Conservation (phyloP, 2,888 invertebrate species). For the Phalangium opilio region DNA sequence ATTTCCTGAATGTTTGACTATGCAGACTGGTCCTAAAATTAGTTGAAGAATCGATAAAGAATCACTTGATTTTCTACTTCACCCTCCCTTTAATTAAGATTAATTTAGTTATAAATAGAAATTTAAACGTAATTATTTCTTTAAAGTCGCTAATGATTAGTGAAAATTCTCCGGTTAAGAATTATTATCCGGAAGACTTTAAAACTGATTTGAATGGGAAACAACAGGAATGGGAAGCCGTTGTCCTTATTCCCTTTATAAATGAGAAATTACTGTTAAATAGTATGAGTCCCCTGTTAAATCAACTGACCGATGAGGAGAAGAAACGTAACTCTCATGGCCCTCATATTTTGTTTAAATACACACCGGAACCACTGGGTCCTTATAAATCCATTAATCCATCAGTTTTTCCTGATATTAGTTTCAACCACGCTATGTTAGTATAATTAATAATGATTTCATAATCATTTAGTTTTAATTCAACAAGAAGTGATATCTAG, state of each 20-base stretch:
- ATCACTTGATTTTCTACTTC: no score
- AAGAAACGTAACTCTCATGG: conserved; percentile 62
- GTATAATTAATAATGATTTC: not conserved
- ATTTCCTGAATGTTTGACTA: no score
- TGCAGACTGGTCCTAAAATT: no score
- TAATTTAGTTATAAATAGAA: not conserved
- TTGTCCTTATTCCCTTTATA: conserved; percentile 83
- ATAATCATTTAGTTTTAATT: no score
- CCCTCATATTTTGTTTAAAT: conserved; percentile 58
- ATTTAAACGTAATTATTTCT: not conserved
- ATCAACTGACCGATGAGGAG: conserved; percentile 51
- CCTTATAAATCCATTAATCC: conserved; percentile 26
- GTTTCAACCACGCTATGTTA: conserved; percentile 24
- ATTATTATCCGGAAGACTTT: conserved; percentile 82
- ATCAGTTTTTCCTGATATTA: conserved; percentile 28
- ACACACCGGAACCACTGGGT: conserved; percentile 39
- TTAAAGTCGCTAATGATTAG: conserved; percentile 49
- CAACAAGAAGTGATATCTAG: no score
- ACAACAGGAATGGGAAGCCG: conserved; percentile 88
- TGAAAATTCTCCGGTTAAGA: conserved; percentile 59
- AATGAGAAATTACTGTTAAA: conserved; percentile 58
- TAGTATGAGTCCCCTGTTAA: conserved; percentile 56
- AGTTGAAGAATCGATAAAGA: no score
- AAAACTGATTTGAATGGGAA: conserved; percentile 92
- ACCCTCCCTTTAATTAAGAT: no score